Evolutionary conservation across 2,888 invertebrate genomes (phyloP), one percentile per base, ranked within the genome.

Genomic region (Rhagium mordax): DNA sequence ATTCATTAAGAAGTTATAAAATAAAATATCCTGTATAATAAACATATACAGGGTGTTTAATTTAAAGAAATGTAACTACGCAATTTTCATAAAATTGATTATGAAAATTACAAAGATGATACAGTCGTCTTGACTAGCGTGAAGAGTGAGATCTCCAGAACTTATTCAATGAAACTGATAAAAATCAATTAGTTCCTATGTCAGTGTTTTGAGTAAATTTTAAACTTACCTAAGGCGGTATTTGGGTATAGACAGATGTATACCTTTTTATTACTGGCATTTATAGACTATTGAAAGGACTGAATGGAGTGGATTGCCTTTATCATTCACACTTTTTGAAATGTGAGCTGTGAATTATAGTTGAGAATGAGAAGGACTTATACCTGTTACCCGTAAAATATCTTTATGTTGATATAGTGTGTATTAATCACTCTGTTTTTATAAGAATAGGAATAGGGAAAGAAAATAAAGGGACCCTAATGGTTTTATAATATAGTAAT

Each of bases 401-500:
- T 48, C 18, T 53, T 53, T 27, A 8, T 51, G 51, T 49, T 15
- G 65, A 24, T 65, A 27, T 53, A 53, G 51, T 65, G 65, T 53
- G 24, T 65, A 65, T 29, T 51, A 51, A 65, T 51, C 48, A 64
- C 24, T 49, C 51, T 29, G 16, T 16, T 65, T 62, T 41, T 20
- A 10, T n/a, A 18, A 13, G 41, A 65, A 33, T 53, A 20, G 16
- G 7, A 65, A 51, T 15, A 51, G n/a, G n/a, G 15, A 51, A 65
- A 27, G 51, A 33, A 53, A 65, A 65, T 65, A 65, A 51, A 18
- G 24, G 21, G 53, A 10, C 29, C 51, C 65, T 65, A 51, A 65
- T 65, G 65, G 53, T 65, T 65, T 65, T 65, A 65, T 51, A 65
- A 65, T 51, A 8, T 18, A 65, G 53, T 29, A 65, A 53, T 65